Conservation (phyloP, 2,113 vertebrate species). For the Xiphophorus couchianus region DNA sequence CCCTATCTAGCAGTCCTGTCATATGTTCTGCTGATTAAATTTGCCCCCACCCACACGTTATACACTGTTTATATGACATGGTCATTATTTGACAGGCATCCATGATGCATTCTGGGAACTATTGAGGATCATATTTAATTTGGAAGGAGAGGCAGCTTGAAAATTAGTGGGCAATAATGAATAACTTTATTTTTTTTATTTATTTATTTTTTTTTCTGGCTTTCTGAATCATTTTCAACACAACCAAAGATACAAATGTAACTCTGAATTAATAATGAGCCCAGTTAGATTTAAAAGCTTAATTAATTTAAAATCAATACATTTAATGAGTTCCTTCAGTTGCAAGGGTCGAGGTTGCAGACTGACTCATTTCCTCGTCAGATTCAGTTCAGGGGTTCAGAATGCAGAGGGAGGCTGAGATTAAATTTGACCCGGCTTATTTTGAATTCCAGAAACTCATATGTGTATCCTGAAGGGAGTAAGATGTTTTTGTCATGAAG, state of each 20-base stretch:
- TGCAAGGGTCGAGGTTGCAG: too few relatives aligned
- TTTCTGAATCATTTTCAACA: not conserved
- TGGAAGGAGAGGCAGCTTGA: not conserved
- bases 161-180: too few relatives aligned
- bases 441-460: not conserved
- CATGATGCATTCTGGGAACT: slow-evolving; percentile 27
- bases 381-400: slow-evolving; percentile 7
- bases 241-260: not conserved
- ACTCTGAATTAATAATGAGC: not conserved
- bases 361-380: not conserved
- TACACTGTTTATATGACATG: not conserved
- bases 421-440: not conserved
- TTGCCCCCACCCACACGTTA: not conserved
- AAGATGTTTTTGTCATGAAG: not conserved
- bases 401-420: not conserved
- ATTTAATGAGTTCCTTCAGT: not conserved
- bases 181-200: not conserved
- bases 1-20: not conserved
- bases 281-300: too few relatives aligned
- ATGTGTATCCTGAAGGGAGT: not conserved
- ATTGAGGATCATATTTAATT: slow-evolving; percentile 9
- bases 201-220: not conserved
- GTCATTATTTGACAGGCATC: slow-evolving; percentile 6
- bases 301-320: not conserved
- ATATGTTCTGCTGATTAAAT: slow-evolving; percentile 14